Percentiles rank a stretch among this genome's conserved stretches.
phyloP scores from a whole-genome alignment of 2,113 vertebrate species.

The Suncus etruscus region DNA sequence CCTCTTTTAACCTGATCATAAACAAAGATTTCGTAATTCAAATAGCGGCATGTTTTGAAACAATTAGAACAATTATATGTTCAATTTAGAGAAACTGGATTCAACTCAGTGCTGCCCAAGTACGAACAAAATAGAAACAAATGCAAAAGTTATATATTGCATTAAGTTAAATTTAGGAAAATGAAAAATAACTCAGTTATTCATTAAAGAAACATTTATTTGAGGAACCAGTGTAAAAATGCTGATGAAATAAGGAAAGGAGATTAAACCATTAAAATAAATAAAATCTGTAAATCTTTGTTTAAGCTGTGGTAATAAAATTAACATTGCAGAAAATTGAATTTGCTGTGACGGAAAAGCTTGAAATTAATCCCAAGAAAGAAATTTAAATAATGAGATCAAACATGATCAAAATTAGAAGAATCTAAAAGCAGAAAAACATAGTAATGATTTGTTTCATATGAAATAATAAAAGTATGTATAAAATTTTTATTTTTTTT shows the following conservation, averaged over 20 bases:
- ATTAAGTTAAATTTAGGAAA: neutral
- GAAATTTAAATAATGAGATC: neutral
- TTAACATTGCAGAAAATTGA: neutral
- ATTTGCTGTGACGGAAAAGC: neutral
- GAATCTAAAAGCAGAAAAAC: too few species aligned
- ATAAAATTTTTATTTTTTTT: too few species aligned
- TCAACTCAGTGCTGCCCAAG: too few species aligned
- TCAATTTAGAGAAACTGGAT: too few species aligned
- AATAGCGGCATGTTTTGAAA: too few species aligned
- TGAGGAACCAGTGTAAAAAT: neutral
- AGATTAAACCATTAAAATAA: neutral
- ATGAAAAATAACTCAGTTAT: neutral
- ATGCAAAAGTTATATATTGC: neutral
- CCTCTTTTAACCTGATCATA: too few species aligned
- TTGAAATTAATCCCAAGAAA: neutral
- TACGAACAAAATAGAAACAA: neutral
- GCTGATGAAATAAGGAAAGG: neutral
- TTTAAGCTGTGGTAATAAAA: constrained; percentile 2
- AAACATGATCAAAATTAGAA: too few species aligned
- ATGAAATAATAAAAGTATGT: too few species aligned
- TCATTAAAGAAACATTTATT: neutral
- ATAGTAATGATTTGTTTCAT: too few species aligned
- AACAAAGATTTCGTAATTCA: too few species aligned
- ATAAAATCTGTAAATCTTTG: neutral
- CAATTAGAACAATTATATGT: too few species aligned